Evolutionary conservation across 2,797 vertebrate species (phyloP).

Genomic region (Sebastes elongatus): DNA sequence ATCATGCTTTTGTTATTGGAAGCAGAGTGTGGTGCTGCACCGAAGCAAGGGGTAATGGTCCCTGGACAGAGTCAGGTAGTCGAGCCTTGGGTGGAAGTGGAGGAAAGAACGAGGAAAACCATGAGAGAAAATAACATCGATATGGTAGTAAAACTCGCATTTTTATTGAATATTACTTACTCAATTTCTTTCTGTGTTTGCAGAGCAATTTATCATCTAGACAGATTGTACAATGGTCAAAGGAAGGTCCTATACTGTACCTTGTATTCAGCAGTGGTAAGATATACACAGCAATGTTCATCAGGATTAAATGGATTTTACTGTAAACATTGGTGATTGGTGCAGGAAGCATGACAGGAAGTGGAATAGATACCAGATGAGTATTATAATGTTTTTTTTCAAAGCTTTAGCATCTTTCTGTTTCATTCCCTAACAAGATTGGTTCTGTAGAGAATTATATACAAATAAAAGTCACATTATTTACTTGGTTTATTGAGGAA

Average conservation of each 20-base stretch:
- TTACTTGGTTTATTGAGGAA: background rate
- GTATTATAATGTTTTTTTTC: background rate
- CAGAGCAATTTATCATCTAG: conserved; percentile 55
- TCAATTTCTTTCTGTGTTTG: conserved; percentile 40
- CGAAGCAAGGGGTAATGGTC: conserved; percentile 10
- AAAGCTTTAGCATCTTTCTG: background rate
- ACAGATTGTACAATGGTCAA: conserved; percentile 30
- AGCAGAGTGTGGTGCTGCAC: background rate
- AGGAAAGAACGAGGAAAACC: background rate
- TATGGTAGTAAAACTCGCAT: conserved; percentile 42
- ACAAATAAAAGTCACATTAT: background rate
- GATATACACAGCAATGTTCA: background rate
- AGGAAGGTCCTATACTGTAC: conserved; percentile 10
- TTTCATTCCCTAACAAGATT: background rate
- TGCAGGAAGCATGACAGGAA: background rate
- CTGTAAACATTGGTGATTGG: background rate
- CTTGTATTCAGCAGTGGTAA: background rate
- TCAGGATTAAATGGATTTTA: conserved; percentile 23
- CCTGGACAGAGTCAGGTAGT: background rate
- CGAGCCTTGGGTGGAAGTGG: background rate
- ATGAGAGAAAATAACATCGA: conserved; percentile 16
- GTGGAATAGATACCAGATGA: background rate
- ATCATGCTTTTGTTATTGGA: conserved; percentile 9
- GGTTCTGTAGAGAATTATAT: background rate
- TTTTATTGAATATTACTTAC: conserved; percentile 67